These are phyloP conservation scores for Dolichallabes microphthalmus DNA, from an alignment of 2,113 vertebrate species.

Conservation along the genomic window DNA sequence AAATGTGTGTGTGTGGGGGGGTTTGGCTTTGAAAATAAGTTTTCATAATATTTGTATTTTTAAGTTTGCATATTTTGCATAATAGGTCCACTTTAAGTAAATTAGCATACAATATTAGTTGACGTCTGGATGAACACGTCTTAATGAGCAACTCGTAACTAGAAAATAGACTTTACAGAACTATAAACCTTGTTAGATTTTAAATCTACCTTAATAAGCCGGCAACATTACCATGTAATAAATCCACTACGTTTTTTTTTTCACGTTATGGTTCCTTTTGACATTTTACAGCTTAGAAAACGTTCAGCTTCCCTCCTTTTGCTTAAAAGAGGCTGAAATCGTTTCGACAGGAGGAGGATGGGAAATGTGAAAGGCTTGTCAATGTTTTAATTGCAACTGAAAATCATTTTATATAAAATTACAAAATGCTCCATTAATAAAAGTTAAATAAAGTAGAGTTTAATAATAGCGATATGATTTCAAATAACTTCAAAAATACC, in stretches of 20 bases:
- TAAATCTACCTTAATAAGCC: background rate
- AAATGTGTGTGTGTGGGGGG: no score
- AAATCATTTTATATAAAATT: background rate
- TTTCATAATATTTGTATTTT: no score
- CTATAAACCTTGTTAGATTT: background rate
- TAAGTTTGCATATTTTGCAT: no score
- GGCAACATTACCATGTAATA: background rate
- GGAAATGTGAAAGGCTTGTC: background rate
- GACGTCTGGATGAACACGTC: background rate
- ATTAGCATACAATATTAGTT: background rate
- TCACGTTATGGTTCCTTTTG: background rate
- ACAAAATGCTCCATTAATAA: background rate
- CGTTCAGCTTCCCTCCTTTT: background rate
- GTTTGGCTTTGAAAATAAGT: no score
- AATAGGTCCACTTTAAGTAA: background rate
- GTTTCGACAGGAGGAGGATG: background rate
- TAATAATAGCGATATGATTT: background rate
- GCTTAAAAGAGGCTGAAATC: background rate
- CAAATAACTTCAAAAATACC: background rate
- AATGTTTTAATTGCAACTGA: background rate
- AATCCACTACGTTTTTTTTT: background rate
- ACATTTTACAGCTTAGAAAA: background rate
- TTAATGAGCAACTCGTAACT: background rate
- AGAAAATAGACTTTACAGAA: background rate
- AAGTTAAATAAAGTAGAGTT: background rate